These are phyloP conservation scores for Pachyseris speciosa DNA, from an alignment of 64 coral and sea anemone species.

Conservation along the genomic window DNA sequence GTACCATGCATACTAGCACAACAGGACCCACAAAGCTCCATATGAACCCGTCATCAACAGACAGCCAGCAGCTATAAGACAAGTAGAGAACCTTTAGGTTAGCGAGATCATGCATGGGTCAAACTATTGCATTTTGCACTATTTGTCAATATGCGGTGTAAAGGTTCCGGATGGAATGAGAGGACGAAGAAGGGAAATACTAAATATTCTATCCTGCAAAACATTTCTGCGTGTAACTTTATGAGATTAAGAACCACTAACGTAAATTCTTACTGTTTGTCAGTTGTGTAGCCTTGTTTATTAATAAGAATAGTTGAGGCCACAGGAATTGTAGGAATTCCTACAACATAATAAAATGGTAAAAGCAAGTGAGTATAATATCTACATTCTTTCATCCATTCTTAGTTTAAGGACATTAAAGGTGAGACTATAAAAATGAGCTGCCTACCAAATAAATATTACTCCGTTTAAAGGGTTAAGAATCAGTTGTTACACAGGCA, in stretches of 20 bases:
- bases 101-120: too few species aligned
- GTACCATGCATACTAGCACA: slow-evolving; percentile 74
- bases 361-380: not conserved
- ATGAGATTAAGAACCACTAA: not conserved
- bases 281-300: not conserved
- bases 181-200: too few species aligned
- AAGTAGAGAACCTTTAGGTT: not conserved
- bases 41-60: slow-evolving; percentile 83
- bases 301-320: slow-evolving; percentile 12
- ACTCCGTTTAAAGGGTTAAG: too few species aligned
- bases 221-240: too few species aligned
- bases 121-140: too few species aligned
- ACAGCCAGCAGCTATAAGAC: slow-evolving; percentile 83
- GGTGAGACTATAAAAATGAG: too few species aligned
- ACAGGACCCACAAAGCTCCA: slow-evolving; percentile 92
- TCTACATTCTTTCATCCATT: not conserved
- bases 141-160: too few species aligned
- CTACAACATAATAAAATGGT: not conserved
- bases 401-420: too few species aligned
- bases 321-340: slow-evolving; percentile 27
- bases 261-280: not conserved
- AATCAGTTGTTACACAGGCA: too few species aligned
- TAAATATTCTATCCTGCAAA: too few species aligned
- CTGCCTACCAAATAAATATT: too few species aligned
- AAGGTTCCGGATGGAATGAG: too few species aligned